phyloP scores from a whole-genome alignment of 2,888 invertebrate species.

The Oscheius sp. region DNA sequence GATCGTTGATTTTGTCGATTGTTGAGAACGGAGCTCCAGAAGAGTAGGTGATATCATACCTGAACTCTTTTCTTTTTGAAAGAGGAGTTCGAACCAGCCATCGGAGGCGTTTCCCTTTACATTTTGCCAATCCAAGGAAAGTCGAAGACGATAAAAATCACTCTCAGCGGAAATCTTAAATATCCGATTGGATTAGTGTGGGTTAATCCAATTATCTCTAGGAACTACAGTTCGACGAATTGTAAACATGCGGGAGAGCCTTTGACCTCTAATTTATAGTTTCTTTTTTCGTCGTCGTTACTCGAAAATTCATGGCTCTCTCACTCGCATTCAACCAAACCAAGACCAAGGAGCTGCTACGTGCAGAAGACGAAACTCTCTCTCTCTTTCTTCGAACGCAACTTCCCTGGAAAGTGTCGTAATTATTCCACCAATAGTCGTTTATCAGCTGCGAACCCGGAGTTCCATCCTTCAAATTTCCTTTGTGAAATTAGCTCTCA shows the following conservation, averaged over 20 bases:
- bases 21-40: constrained; percentile 57
- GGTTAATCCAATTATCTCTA: too few relatives aligned
- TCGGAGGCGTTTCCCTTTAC: constrained; percentile 54
- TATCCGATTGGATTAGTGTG: too few relatives aligned
- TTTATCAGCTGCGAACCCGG: constrained; percentile 43
- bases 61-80: not conserved
- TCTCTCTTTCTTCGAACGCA: too few relatives aligned
- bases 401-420: constrained; percentile 40
- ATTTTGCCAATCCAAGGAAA: constrained; percentile 41
- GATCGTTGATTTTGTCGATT: constrained; percentile 60
- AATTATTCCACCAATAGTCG: constrained; percentile 48
- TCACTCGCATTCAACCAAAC: too few relatives aligned
- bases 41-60: constrained; percentile 54
- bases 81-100: constrained; percentile 54
- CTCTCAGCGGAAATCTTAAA: constrained; percentile 37
- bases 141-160: constrained; percentile 32
- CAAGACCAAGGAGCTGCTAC: too few relatives aligned
- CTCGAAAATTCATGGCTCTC: too few relatives aligned
- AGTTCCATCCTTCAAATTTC: constrained; percentile 61
- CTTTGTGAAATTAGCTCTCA: too few relatives aligned
- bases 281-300: too few relatives aligned
- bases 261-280: too few relatives aligned
- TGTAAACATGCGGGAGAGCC: too few relatives aligned
- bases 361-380: too few relatives aligned
- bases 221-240: too few relatives aligned